These are phyloP conservation scores for Leptura quadrifasciata DNA, from an alignment of 2,888 invertebrate genomes.

Conservation along the genomic window DNA sequence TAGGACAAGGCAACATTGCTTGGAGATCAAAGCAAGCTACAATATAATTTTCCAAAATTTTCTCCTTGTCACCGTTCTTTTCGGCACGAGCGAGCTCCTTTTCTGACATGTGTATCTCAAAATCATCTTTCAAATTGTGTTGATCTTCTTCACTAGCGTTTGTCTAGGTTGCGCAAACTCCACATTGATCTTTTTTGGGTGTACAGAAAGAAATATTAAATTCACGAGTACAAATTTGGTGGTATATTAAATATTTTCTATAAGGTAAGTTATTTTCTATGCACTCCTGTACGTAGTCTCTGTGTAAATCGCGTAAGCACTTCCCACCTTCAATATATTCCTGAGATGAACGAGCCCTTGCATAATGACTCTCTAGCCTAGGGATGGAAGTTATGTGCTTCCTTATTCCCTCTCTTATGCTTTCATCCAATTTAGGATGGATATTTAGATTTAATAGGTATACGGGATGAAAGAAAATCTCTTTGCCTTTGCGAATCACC, in stretches of 20 bases:
- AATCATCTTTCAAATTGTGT: too few species aligned
- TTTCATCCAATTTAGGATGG: slow-evolving; percentile 12
- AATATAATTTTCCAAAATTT: background rate
- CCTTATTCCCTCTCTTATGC: background rate
- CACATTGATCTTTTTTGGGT: slow-evolving; percentile 41
- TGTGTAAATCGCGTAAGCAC: slow-evolving; percentile 7
- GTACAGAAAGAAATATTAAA: slow-evolving; percentile 27
- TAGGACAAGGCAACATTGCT: background rate
- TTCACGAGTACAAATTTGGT: slow-evolving; percentile 42
- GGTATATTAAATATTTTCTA: slow-evolving; percentile 43
- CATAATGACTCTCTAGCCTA: background rate
- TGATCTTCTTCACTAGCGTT: too few species aligned
- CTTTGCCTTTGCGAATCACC: too few species aligned
- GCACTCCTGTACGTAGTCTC: slow-evolving; percentile 10
- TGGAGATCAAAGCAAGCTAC: slow-evolving; percentile 7
- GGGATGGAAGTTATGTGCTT: background rate
- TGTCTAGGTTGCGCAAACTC: slow-evolving; percentile 18
- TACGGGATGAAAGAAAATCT: too few species aligned
- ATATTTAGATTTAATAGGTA: too few species aligned
- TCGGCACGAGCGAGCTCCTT: background rate
- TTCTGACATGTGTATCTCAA: background rate
- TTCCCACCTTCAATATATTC: slow-evolving; percentile 24
- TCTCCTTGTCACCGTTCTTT: background rate
- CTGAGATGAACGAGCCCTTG: slow-evolving; percentile 21
- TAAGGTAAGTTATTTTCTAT: slow-evolving; percentile 42